These are phyloP conservation scores for Sula dactylatra DNA, from an alignment of 2,113 vertebrate genomes.

Conservation along the genomic window DNA sequence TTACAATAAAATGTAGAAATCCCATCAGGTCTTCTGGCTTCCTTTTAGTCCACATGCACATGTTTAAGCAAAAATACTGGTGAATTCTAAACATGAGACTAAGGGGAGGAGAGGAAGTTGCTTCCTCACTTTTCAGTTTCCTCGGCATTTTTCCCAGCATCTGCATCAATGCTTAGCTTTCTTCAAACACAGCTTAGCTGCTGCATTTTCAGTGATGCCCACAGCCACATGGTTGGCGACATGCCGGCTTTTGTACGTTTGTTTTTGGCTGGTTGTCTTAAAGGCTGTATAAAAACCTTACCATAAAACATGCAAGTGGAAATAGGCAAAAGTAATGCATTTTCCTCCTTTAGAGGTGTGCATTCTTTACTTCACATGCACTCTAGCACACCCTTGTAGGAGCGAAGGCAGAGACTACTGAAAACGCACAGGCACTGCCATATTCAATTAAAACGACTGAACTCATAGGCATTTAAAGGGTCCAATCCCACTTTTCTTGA, in stretches of 20 bases:
- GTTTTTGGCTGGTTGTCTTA: neutral
- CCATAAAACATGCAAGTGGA: neutral
- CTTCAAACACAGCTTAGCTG: slow-evolving; percentile 15
- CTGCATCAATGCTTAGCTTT: slow-evolving; percentile 48
- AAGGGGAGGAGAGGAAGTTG: neutral
- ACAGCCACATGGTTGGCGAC: neutral
- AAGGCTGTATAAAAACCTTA: neutral
- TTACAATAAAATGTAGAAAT: neutral
- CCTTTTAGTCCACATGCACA: neutral
- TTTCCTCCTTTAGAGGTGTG: neutral
- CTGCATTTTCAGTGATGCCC: slow-evolving; percentile 4
- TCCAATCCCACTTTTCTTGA: neutral
- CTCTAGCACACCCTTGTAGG: neutral
- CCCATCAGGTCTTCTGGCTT: neutral
- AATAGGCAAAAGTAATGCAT: neutral
- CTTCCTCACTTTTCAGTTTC: slow-evolving; percentile 45
- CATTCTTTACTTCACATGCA: neutral
- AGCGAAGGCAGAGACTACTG: neutral
- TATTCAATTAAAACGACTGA: neutral
- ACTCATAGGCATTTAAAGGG: neutral
- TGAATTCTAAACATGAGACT: neutral
- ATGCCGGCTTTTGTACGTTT: neutral
- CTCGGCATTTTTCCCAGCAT: slow-evolving; percentile 46
- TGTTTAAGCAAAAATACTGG: neutral
- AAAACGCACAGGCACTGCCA: neutral